A percentile compares a stretch with the other conserved stretches of the same genome.
phyloP scores from a whole-genome alignment of 2,888 invertebrate species.

The Esperia sulphurella region DNA sequence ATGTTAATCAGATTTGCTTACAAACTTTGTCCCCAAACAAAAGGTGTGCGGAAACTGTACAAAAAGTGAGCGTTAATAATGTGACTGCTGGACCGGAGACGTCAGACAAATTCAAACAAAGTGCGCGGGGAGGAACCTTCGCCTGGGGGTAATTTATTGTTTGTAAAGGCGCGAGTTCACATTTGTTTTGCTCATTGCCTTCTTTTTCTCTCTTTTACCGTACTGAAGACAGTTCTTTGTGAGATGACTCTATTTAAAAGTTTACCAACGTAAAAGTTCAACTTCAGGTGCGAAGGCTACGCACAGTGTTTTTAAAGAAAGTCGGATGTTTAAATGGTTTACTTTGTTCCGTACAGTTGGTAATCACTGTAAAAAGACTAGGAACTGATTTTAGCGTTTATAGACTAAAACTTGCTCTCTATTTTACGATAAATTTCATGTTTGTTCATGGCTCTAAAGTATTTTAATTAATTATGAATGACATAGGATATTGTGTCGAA shows the following conservation, averaged over 20 bases:
- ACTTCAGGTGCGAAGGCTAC: conserved; percentile 15
- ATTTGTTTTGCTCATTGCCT: conserved; percentile 40
- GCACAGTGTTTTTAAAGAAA: not conserved
- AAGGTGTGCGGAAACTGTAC: not conserved
- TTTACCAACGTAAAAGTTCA: conserved; percentile 8
- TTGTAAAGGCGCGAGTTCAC: conserved; percentile 46
- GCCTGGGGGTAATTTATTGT: conserved; percentile 51
- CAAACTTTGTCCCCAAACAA: not conserved
- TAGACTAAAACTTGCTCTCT: no score
- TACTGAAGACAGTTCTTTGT: conserved; percentile 37
- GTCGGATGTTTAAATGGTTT: not conserved
- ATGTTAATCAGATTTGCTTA: not conserved
- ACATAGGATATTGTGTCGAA: no score
- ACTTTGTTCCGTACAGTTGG: no score
- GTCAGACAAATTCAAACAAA: conserved; percentile 52
- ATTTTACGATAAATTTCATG: no score
- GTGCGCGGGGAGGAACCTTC: conserved; percentile 27
- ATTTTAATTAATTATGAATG: no score
- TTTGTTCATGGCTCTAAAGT: no score
- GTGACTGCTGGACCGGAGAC: conserved; percentile 24
- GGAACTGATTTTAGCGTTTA: no score
- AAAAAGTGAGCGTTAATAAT: conserved; percentile 22
- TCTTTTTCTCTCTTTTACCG: conserved; percentile 34
- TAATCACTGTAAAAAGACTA: no score
- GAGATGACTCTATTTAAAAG: conserved; percentile 28